phyloP scores from a whole-genome alignment of 1,140 invertebrate species.

The Drosophila jambulina region DNA sequence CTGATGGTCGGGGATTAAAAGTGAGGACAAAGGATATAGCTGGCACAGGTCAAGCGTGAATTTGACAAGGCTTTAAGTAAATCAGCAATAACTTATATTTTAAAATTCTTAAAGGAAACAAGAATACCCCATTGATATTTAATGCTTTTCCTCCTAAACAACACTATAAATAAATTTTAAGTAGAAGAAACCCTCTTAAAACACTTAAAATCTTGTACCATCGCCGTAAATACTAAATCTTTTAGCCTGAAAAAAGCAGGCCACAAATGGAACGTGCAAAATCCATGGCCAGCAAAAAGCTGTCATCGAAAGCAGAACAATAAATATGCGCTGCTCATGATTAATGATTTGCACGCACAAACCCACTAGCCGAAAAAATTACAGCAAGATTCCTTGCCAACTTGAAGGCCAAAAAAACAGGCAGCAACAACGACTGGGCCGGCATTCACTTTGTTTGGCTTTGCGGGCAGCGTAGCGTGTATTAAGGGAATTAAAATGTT shows the following conservation, averaged over 20 bases:
- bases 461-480: constrained; percentile 77
- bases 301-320: constrained; percentile 73
- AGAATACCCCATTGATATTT: not conserved
- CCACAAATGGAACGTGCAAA: constrained; percentile 52
- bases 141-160: not conserved
- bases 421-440: constrained; percentile 29
- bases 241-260: constrained; percentile 20
- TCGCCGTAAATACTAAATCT: constrained; percentile 34
- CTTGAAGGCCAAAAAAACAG: constrained; percentile 54
- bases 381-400: constrained; percentile 48
- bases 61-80: not conserved
- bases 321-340: constrained; percentile 80
- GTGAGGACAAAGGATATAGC: no score
- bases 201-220: not conserved
- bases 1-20: not conserved
- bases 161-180: not conserved
- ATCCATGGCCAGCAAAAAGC: constrained; percentile 68
- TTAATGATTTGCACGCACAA: constrained; percentile 77
- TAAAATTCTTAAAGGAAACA: not conserved
- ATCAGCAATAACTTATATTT: not conserved
- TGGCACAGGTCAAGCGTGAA: not conserved
- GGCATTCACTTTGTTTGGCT: constrained; percentile 70
- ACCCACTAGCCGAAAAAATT: constrained; percentile 20
- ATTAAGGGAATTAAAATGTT: constrained; percentile 84
- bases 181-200: not conserved